Percentiles rank a stretch among this genome's conserved stretches.
phyloP scores from a whole-genome alignment of 2,888 invertebrate genomes.

The Archaeoteleia sp. region DNA sequence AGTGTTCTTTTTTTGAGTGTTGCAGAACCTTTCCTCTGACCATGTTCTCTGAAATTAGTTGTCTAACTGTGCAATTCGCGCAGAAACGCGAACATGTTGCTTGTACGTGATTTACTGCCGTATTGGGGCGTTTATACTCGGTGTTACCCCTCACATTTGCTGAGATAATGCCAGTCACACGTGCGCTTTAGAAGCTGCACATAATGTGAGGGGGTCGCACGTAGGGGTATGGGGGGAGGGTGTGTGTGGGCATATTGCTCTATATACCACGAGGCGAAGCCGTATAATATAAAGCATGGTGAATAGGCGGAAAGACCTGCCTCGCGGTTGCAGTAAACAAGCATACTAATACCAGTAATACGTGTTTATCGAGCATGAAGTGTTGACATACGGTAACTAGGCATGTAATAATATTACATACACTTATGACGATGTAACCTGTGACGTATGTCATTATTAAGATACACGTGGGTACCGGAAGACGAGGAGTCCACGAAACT shows the following conservation, averaged over 20 bases:
- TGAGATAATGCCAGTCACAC: slow-evolving; percentile 61
- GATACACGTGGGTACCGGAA: slow-evolving; percentile 86
- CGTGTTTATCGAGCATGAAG: slow-evolving; percentile 35
- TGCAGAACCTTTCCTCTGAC: too few species aligned
- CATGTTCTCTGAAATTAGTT: slow-evolving; percentile 1
- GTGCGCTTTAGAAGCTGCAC: slow-evolving; percentile 51
- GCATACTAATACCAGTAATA: slow-evolving; percentile 19
- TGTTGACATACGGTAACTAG: slow-evolving; percentile 29
- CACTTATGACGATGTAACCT: slow-evolving; percentile 8
- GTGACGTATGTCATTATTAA: slow-evolving; percentile 37
- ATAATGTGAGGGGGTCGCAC: slow-evolving; percentile 44
- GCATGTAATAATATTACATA: slow-evolving; percentile 18
- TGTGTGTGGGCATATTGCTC: slow-evolving; percentile 25
- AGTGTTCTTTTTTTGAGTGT: too few species aligned
- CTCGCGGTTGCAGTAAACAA: slow-evolving; percentile 14
- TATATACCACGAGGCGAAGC: slow-evolving; percentile 15
- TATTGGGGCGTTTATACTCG: slow-evolving; percentile 26
- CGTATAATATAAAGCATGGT: slow-evolving; percentile 39
- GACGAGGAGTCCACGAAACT: slow-evolving; percentile 84
- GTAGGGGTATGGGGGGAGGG: slow-evolving; percentile 7
- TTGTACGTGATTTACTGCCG: slow-evolving; percentile 33
- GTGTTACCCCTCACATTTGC: slow-evolving; percentile 53
- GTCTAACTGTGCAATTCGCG: slow-evolving; percentile 6
- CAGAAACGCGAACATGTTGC: slow-evolving; percentile 16
- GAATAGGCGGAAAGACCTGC: slow-evolving; percentile 33